phyloP scores from a whole-genome alignment of 2,888 invertebrate genomes.

The Meiosimyza decipiens region DNA sequence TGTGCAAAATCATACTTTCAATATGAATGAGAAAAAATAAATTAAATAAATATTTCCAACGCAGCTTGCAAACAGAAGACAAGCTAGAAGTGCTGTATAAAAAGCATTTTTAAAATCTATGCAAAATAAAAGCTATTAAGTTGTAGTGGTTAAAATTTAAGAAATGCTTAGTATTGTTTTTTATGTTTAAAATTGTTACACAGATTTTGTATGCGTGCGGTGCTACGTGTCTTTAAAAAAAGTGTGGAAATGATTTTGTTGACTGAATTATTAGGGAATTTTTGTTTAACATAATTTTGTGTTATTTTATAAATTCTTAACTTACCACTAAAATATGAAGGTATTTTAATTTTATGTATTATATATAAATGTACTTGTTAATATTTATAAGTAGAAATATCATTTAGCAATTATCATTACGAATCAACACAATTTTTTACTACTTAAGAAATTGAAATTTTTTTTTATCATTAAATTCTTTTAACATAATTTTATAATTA shows the following conservation, averaged over 20 bases:
- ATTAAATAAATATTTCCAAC: too few relatives aligned
- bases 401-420: slow-evolving; percentile 16
- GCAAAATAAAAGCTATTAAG: too few relatives aligned
- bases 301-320: slow-evolving; percentile 8
- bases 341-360: neutral
- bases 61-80: too few relatives aligned
- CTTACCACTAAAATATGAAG: slow-evolving; percentile 7
- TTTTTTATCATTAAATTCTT: neutral
- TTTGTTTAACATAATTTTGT: neutral
- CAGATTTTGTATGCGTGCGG: too few relatives aligned
- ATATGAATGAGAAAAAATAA: neutral
- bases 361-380: slow-evolving; percentile 4
- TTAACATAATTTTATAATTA: slow-evolving; percentile 18
- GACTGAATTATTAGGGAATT: too few relatives aligned
- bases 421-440: slow-evolving; percentile 16
- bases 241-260: too few relatives aligned
- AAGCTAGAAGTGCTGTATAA: too few relatives aligned
- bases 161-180: too few relatives aligned
- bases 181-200: too few relatives aligned
- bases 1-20: neutral
- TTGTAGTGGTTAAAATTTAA: too few relatives aligned
- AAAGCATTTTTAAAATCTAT: too few relatives aligned
- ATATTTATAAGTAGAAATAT: slow-evolving; percentile 15
- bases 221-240: too few relatives aligned
- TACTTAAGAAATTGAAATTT: slow-evolving; percentile 7